phyloP scores from a whole-genome alignment of 2,113 vertebrate species.

The Indicator maculatus region DNA sequence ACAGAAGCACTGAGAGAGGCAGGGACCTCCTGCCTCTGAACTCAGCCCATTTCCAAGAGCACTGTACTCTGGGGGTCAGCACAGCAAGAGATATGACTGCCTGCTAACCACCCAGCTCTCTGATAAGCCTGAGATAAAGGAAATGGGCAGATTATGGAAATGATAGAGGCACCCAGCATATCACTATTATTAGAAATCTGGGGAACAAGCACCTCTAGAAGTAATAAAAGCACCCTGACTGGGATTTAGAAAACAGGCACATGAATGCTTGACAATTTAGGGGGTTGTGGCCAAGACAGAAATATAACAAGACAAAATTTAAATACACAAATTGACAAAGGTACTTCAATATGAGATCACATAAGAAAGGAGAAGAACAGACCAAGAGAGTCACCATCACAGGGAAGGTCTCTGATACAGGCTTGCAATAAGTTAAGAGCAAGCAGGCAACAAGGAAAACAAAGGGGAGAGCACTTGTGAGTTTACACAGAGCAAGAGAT shows the following conservation, averaged over 20 bases:
- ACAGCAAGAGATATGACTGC: not conserved
- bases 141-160: not conserved
- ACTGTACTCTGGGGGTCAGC: not conserved
- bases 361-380: not conserved
- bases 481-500: not conserved
- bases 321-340: not conserved
- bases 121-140: not conserved
- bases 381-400: not conserved
- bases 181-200: not conserved
- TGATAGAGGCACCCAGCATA: too few species aligned
- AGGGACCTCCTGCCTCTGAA: not conserved
- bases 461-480: not conserved
- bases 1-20: not conserved
- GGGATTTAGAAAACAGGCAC: not conserved
- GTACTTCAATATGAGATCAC: not conserved
- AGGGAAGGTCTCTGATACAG: rapidly evolving
- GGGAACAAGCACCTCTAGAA: not conserved
- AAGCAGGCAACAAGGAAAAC: not conserved
- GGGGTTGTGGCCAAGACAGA: too few species aligned
- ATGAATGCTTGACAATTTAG: not conserved
- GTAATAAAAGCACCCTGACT: not conserved
- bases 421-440: not conserved
- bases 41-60: not conserved
- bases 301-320: not conserved
- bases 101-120: not conserved